phyloP scores from a whole-genome alignment of 2,888 invertebrate genomes.

The Lasioglossum pauxillum region DNA sequence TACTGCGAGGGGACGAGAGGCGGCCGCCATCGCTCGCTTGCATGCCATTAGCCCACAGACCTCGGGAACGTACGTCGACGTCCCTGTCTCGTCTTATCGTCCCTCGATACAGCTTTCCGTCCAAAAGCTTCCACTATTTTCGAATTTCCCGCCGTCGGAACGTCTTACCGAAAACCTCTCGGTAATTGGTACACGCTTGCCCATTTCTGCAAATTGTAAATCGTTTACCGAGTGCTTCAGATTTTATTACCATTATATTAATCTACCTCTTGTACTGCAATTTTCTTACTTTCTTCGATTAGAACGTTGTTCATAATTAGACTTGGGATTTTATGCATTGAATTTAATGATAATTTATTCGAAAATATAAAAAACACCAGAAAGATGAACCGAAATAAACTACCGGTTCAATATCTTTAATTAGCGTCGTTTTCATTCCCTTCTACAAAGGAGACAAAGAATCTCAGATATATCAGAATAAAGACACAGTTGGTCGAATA shows the following conservation, averaged over 20 bases:
- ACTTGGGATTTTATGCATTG: too few relatives aligned
- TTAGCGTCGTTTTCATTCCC: not conserved
- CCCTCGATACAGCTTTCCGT: not conserved
- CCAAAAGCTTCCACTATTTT: not conserved
- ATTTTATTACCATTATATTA: not conserved
- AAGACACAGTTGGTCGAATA: not conserved
- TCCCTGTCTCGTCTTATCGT: not conserved
- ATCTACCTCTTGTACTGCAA: not conserved
- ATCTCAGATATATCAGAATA: not conserved
- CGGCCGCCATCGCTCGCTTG: conserved; percentile 77
- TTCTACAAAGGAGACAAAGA: not conserved
- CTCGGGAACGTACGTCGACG: conserved; percentile 75
- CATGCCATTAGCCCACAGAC: conserved; percentile 85
- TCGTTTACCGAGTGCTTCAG: not conserved
- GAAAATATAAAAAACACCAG: not conserved
- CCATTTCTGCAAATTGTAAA: not conserved
- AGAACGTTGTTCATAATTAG: too few relatives aligned
- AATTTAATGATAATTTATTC: not conserved
- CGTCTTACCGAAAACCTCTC: not conserved
- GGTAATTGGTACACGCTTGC: not conserved
- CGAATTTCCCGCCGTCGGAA: not conserved
- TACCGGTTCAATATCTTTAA: not conserved
- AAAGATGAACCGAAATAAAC: not conserved
- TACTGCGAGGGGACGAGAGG: conserved; percentile 62
- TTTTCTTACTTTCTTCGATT: not conserved